Conservation (phyloP, 1,140 invertebrate genomes). For the Drosophila orena region DNA sequence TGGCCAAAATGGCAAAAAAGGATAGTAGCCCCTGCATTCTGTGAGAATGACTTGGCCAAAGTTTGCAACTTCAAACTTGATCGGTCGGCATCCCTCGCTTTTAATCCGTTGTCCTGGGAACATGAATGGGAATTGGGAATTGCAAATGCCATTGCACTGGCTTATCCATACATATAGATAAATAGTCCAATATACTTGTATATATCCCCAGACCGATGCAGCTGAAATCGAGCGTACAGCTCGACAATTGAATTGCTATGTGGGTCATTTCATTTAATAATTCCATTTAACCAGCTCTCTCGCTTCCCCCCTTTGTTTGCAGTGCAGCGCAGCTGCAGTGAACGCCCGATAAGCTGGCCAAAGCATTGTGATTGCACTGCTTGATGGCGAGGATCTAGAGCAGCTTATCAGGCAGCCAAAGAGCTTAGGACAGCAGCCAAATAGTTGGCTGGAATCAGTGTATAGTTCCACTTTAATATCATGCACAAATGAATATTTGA, state of each 20-base stretch:
- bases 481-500: background rate
- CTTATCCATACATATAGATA: background rate
- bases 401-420: constrained; percentile 14
- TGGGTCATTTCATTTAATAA: constrained; percentile 79
- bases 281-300: constrained; percentile 40
- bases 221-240: constrained; percentile 58
- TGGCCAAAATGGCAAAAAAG: no score
- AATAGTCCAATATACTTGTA: background rate
- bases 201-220: constrained; percentile 23
- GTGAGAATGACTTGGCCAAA: constrained; percentile 41
- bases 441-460: background rate
- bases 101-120: constrained; percentile 18
- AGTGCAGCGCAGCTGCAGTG: constrained; percentile 35
- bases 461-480: background rate
- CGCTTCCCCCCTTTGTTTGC: constrained; percentile 5
- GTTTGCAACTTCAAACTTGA: constrained; percentile 43
- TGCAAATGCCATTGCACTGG: constrained; percentile 48
- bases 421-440: constrained; percentile 1
- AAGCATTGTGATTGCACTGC: constrained; percentile 30
- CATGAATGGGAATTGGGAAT: constrained; percentile 26
- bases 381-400: background rate
- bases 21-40: constrained; percentile 17
- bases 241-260: constrained; percentile 73
- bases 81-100: constrained; percentile 33
- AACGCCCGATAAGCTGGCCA: constrained; percentile 67